Evolutionary conservation across 1,140 invertebrate species (phyloP), one percentile per base, ranked within the genome.

Genomic region (Heliconius hermathena): DNA sequence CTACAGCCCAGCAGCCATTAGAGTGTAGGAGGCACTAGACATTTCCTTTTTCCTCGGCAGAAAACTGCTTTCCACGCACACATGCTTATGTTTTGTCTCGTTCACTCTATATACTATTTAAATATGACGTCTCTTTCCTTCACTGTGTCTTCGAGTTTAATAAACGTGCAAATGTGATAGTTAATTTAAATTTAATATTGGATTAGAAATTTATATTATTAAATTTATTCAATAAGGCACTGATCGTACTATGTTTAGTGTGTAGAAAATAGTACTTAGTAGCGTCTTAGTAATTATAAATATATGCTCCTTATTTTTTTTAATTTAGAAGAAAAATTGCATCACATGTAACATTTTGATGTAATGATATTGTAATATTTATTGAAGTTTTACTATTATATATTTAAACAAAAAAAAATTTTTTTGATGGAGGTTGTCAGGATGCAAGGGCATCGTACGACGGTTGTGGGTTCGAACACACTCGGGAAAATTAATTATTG

Each of bases 41-140:
- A 70, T 81, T 81, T 78, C 80, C 80, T 76, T 81, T 81, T 81
- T 75, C 76, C 80, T 76, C 71, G 60, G 77, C 80, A 81, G 80
- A 81, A 81, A 81, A 81, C 80, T 78, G 80, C 80, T 81, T 81
- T 81, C 80, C 80, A 81, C 71, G 60, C 76, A 81, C 77, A 80
- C 71, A 73, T 38, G 41, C 54, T 20, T 29, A 36, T 73, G 52
- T 46, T 66, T 71, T 76, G 8, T 80, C 79, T 9, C 71, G 66
- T 49, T 57, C 54, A 36, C 49, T 33, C 66, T 36, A 0, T 54
- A 41, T 52, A 41, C 38, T n/a, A 36, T 29, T 36, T 76, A 26
- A 49, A 29, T 71, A 49, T 46, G 38, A 29, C 9, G 71, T 26
- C 75, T 52, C 4, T 71, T 26, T 76, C 57, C 8, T 38, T 76